These are phyloP conservation scores for Capra hircus DNA, from an alignment of 2,113 vertebrate genomes.

Conservation along the genomic window DNA sequence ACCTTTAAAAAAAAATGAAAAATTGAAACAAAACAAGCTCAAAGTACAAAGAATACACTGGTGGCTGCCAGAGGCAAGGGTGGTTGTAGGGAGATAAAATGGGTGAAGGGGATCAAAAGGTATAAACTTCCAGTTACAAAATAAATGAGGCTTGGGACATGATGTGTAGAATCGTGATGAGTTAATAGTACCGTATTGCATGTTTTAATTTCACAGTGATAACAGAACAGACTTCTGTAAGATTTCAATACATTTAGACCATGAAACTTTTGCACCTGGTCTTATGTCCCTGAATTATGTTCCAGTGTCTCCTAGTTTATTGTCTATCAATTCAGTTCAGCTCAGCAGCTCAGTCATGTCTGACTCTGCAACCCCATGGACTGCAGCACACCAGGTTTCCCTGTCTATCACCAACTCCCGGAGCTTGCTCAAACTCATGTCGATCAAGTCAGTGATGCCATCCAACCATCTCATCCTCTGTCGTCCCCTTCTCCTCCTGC, in stretches of 20 bases:
- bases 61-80: background rate
- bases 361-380: background rate
- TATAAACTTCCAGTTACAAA: background rate
- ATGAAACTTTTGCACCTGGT: background rate
- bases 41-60: background rate
- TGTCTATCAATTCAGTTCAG: background rate
- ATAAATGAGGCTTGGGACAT: background rate
- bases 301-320: background rate
- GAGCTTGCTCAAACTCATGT: background rate
- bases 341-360: background rate
- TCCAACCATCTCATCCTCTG: background rate
- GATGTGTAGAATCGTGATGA: background rate
- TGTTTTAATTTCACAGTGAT: background rate
- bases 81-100: background rate
- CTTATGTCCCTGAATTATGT: background rate
- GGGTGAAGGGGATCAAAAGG: background rate
- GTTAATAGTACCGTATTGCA: background rate
- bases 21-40: background rate
- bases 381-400: background rate
- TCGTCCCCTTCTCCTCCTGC: rapidly evolving
- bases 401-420: background rate
- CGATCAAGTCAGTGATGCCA: background rate
- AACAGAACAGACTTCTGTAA: background rate
- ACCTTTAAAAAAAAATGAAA: background rate
- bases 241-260: background rate